Evolutionary conservation across 2,797 vertebrate genomes (phyloP).

Genomic region (Malacoctenus gilli): DNA sequence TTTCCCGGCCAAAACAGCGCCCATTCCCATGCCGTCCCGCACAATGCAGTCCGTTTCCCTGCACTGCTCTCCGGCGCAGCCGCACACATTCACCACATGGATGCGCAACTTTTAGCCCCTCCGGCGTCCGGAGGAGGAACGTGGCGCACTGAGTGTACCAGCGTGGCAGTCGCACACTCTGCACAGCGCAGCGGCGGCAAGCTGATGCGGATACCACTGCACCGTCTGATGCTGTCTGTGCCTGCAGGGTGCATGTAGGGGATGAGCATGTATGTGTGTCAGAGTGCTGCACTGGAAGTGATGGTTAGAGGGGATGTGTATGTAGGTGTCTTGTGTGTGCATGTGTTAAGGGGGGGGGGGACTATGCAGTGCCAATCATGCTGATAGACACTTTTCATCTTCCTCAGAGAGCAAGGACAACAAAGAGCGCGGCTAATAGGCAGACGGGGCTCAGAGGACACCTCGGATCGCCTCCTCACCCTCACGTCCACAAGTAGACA

Average conservation of each 20-base stretch:
- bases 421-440: conserved; percentile 61
- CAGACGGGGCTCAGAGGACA: conserved; percentile 55
- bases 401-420: conserved; percentile 55
- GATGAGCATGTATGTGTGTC: conserved; percentile 29
- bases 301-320: conserved; percentile 23
- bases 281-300: conserved; percentile 39
- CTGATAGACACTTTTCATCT: conserved; percentile 65
- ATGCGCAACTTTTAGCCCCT: conserved; percentile 46
- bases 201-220: conserved; percentile 50
- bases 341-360: conserved; percentile 42
- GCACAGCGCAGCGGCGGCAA: conserved; percentile 34
- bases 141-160: conserved; percentile 37
- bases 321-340: conserved; percentile 31
- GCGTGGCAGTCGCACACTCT: conserved; percentile 46
- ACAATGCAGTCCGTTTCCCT: conserved; percentile 65
- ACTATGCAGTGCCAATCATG: conserved; percentile 57
- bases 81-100: conserved; percentile 58
- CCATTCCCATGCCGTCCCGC: conserved; percentile 58
- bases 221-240: conserved; percentile 60
- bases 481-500: conserved; percentile 37
- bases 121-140: conserved; percentile 33
- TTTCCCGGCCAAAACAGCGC: conserved; percentile 56
- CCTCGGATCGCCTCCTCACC: conserved; percentile 52
- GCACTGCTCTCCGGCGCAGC: conserved; percentile 53
- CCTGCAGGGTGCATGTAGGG: conserved; percentile 61